Percentiles rank a stretch among this genome's conserved stretches.
phyloP scores from a whole-genome alignment of 1,140 invertebrate species.

The Chlorops oryzae region DNA sequence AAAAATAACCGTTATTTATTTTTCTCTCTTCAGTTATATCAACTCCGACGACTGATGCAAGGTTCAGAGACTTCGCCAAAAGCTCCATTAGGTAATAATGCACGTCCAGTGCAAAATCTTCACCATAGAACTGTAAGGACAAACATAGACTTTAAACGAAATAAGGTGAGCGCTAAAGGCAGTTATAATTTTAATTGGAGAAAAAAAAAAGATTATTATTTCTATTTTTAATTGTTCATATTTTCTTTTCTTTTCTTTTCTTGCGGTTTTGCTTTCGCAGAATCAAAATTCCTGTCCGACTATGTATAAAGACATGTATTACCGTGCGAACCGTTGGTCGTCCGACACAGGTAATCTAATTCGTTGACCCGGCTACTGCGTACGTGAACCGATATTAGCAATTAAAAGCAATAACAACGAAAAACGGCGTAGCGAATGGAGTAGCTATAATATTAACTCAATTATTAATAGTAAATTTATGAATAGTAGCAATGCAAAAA shows the following conservation, averaged over 20 bases:
- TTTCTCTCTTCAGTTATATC: conserved; percentile 64
- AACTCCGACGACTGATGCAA: conserved; percentile 78
- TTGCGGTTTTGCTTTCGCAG: conserved; percentile 47
- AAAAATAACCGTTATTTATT: too few relatives aligned
- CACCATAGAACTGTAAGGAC: conserved; percentile 90
- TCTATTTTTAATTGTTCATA: too few relatives aligned
- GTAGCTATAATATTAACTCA: too few relatives aligned
- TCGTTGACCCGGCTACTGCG: conserved; percentile 39
- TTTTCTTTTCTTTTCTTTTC: conserved; percentile 5
- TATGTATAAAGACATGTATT: conserved; percentile 67
- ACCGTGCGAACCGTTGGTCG: conserved; percentile 49
- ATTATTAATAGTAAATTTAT: too few relatives aligned
- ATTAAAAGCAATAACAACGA: too few relatives aligned
- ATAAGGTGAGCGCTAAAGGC: conserved; percentile 51
- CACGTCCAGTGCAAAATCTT: conserved; percentile 79
- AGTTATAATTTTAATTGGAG: too few relatives aligned
- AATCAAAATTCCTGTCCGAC: conserved; percentile 58
- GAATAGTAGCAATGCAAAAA: too few relatives aligned
- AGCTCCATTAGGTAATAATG: conserved; percentile 89
- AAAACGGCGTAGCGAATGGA: too few relatives aligned
- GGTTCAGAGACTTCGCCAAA: conserved; percentile 76
- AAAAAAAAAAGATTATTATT: too few relatives aligned
- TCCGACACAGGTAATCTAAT: conserved; percentile 43
- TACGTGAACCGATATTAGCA: too few relatives aligned
- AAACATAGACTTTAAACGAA: conserved; percentile 89